phyloP scores from a whole-genome alignment of 2,113 vertebrate genomes.

The Austrofundulus limnaeus region DNA sequence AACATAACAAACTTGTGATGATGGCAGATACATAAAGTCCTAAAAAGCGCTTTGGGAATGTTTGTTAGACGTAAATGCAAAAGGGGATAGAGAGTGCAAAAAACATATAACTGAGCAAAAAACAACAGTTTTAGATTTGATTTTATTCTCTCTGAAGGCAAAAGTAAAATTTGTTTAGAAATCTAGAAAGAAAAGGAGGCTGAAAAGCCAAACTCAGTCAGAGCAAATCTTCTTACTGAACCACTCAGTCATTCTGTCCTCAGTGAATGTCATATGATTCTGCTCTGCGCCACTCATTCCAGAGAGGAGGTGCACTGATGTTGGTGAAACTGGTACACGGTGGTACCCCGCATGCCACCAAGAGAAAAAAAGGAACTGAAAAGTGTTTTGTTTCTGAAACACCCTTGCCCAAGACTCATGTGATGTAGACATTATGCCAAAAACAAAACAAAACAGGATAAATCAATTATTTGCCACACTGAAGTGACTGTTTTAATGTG shows the following conservation, averaged over 20 bases:
- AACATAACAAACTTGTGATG: no score
- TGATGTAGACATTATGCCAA: no score
- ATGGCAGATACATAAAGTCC: no score
- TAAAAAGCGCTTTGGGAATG: no score
- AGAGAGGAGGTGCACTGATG: slow-evolving; percentile 40
- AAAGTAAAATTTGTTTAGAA: slow-evolving; percentile 1
- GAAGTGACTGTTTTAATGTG: no score
- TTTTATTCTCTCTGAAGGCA: not conserved
- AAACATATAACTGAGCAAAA: slow-evolving; percentile 4
- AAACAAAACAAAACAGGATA: no score
- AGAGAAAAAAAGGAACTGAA: slow-evolving; percentile 24
- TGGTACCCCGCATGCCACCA: slow-evolving; percentile 48
- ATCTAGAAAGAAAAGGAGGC: not conserved
- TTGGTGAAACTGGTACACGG: slow-evolving; percentile 43
- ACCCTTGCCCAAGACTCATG: slow-evolving; percentile 35
- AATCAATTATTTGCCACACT: no score
- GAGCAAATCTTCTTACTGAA: slow-evolving; percentile 28
- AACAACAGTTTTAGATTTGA: not conserved
- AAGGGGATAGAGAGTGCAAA: not conserved
- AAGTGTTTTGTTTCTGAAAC: slow-evolving; percentile 22
- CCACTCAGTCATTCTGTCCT: slow-evolving; percentile 34
- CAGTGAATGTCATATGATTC: slow-evolving; percentile 48
- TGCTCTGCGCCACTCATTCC: slow-evolving; percentile 40
- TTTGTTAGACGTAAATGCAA: not conserved
- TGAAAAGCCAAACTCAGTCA: slow-evolving; percentile 9